Conservation (phyloP, 1,140 invertebrate genomes). For the Leptinotarsa undecemlineata region DNA sequence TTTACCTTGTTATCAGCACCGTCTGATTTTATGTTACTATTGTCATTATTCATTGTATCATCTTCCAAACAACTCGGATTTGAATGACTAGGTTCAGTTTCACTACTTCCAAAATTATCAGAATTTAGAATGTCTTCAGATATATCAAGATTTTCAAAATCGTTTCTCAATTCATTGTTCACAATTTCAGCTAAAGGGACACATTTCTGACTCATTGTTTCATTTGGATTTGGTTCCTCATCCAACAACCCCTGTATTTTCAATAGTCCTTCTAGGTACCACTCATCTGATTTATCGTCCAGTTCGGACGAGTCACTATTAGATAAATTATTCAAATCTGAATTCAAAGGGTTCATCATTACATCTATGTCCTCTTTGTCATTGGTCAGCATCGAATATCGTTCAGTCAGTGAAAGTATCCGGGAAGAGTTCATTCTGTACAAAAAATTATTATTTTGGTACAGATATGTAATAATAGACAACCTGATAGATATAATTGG, state of each 20-base stretch:
- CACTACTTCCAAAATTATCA: neutral
- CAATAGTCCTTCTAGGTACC: neutral
- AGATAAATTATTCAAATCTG: neutral
- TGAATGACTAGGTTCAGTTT: conserved; percentile 27
- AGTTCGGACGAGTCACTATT: neutral
- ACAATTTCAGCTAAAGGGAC: conserved; percentile 24
- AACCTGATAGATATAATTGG: no score
- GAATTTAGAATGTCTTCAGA: neutral
- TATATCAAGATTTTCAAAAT: conserved; percentile 24
- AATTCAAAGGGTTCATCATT: conserved; percentile 11
- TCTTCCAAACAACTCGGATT: conserved; percentile 17
- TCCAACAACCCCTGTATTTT: neutral
- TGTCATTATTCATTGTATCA: neutral
- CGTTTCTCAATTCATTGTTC: conserved; percentile 26
- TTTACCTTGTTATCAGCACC: conserved; percentile 23
- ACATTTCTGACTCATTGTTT: conserved; percentile 21
- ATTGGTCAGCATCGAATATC: neutral
- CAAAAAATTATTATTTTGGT: neutral
- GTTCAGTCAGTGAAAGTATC: conserved; percentile 10
- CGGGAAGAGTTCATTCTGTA: conserved; percentile 5
- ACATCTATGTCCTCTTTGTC: neutral
- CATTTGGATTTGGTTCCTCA: conserved; percentile 18
- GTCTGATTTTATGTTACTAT: neutral
- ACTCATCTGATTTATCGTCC: neutral
- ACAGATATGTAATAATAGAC: no score